Conservation (phyloP, 92 coral and sea anemone species). For the Phenganax subtilis region DNA sequence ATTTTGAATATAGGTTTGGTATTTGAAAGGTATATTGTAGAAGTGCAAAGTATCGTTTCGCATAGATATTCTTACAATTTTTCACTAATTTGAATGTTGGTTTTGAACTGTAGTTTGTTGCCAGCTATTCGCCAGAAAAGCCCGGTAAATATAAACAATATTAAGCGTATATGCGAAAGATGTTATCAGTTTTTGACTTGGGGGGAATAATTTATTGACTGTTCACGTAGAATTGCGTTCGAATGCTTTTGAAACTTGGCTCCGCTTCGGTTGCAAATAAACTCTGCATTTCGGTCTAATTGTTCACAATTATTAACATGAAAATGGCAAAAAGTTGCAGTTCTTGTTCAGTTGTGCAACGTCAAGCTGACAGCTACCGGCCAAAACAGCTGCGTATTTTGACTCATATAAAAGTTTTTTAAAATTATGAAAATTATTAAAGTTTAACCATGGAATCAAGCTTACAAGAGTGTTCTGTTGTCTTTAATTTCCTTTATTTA, state of each 20-base stretch:
- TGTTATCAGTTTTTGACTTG: neutral
- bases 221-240: neutral
- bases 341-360: neutral
- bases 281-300: neutral
- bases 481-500: neutral
- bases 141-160: slow-evolving; percentile 1
- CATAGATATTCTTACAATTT: neutral
- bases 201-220: neutral
- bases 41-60: neutral
- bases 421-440: neutral
- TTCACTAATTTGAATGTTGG: neutral
- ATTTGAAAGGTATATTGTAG: neutral
- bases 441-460: neutral
- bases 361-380: slow-evolving; percentile 3
- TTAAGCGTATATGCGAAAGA: neutral
- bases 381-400: neutral
- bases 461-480: too few species aligned
- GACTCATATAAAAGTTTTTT: too few species aligned
- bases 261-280: too few species aligned
- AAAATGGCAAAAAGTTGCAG: neutral
- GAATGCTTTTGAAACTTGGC: neutral
- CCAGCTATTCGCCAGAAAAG: neutral
- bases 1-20: neutral
- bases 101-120: neutral
- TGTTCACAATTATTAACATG: neutral